Percentiles rank a stretch among this genome's conserved stretches.
Evolutionary conservation across 2,888 invertebrate species (phyloP).

Genomic region (Amitus sp.): DNA sequence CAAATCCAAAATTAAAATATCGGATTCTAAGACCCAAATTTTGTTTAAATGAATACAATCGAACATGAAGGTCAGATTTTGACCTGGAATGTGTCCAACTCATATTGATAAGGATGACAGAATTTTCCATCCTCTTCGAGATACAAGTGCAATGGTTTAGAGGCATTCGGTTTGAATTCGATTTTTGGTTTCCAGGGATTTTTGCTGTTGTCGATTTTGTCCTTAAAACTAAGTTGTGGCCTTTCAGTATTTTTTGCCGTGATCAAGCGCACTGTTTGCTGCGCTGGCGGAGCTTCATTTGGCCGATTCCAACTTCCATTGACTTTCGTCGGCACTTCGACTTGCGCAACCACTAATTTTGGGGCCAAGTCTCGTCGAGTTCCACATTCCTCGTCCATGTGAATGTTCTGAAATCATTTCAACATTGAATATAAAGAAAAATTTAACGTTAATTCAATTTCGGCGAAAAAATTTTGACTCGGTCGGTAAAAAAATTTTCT

Average conservation of each 20-base stretch:
- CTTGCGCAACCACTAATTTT: slow-evolving; percentile 67
- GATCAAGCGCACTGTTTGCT: slow-evolving; percentile 72
- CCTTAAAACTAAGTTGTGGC: slow-evolving; percentile 87
- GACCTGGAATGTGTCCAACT: slow-evolving; percentile 80
- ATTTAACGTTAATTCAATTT: background rate
- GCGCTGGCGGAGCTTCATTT: too few species aligned
- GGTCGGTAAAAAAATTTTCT: too few species aligned
- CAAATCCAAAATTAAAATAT: too few species aligned
- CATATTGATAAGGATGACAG: slow-evolving; percentile 90
- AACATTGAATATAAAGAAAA: background rate
- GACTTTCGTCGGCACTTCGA: slow-evolving; percentile 61
- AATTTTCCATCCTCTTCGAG: slow-evolving; percentile 70
- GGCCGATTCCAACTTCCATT: slow-evolving; percentile 73
- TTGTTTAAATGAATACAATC: too few species aligned
- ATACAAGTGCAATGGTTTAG: slow-evolving; percentile 81
- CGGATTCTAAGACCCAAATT: too few species aligned
- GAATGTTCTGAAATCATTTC: background rate
- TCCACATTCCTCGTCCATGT: slow-evolving; percentile 76
- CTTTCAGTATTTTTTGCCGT: slow-evolving; percentile 79
- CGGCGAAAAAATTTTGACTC: too few species aligned
- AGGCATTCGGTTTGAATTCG: slow-evolving; percentile 86
- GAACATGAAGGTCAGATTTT: too few species aligned
- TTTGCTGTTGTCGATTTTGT: slow-evolving; percentile 83
- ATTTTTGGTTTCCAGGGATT: slow-evolving; percentile 86
- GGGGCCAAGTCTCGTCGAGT: slow-evolving; percentile 69